A percentile compares a stretch with the other conserved stretches of the same genome.
Evolutionary conservation across 2,888 invertebrate species (phyloP).

Genomic region (Torymus auratus): DNA sequence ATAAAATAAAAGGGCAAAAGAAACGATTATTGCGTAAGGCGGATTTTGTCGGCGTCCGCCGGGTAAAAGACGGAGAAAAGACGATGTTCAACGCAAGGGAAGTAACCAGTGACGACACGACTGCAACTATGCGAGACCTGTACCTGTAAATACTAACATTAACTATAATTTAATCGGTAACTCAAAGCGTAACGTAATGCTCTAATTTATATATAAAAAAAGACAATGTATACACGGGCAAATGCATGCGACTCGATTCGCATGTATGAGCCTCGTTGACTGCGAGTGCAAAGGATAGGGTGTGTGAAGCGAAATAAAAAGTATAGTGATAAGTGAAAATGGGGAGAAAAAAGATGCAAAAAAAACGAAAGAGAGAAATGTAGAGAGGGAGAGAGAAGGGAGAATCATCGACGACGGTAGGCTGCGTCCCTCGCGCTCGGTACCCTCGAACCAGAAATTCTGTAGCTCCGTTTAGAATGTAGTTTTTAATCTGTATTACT

Average conservation of each 20-base stretch:
- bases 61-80: constrained; percentile 52
- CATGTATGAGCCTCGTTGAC: constrained; percentile 64
- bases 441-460: constrained; percentile 19
- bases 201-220: constrained; percentile 69
- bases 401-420: constrained; percentile 17
- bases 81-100: constrained; percentile 58
- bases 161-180: constrained; percentile 65
- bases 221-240: constrained; percentile 29
- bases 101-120: constrained; percentile 75
- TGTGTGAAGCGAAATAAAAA: not conserved
- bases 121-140: constrained; percentile 78
- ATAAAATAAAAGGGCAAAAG: not conserved
- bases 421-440: constrained; percentile 48
- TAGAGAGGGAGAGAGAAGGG: not conserved
- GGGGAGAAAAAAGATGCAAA: constrained; percentile 18
- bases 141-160: constrained; percentile 76
- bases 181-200: constrained; percentile 68
- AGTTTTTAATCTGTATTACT: constrained; percentile 11
- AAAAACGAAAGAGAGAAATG: not conserved
- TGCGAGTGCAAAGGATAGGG: constrained; percentile 45
- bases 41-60: constrained; percentile 76
- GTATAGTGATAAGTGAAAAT: constrained; percentile 10
- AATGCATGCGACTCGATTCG: constrained; percentile 65
- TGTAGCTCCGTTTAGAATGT: constrained; percentile 4
- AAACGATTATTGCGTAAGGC: constrained; percentile 60